Percentiles rank a stretch among this genome's conserved stretches.
Conservation (phyloP, 92 coral and sea anemone species). For the Parazoanthus swiftii region DNA sequence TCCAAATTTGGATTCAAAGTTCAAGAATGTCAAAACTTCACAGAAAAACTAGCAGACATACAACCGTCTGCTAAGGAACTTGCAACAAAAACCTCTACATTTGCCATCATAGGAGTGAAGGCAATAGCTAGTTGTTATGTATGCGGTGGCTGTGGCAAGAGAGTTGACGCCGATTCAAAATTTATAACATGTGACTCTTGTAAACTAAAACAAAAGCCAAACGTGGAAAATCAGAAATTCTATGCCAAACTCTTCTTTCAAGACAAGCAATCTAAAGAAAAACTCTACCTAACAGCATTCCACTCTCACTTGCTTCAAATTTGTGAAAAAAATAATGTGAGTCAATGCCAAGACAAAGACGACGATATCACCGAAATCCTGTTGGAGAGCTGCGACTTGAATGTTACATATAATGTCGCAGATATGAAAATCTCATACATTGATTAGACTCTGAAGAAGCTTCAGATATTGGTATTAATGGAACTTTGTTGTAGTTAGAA, state of each 20-base stretch:
- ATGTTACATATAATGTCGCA: not conserved
- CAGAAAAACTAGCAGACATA: no score
- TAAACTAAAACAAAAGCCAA: not conserved
- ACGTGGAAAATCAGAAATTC: not conserved
- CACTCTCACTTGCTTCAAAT: not conserved
- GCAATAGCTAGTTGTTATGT: not conserved
- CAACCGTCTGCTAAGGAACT: no score
- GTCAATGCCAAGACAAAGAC: not conserved
- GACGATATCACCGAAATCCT: not conserved
- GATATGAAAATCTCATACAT: not conserved
- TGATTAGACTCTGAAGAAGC: not conserved
- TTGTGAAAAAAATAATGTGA: not conserved
- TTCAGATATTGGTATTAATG: no score
- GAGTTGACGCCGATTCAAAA: not conserved
- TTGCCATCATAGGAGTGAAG: no score
- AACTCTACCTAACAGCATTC: not conserved
- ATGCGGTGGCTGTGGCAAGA: not conserved
- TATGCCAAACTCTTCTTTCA: not conserved
- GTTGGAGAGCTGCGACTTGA: not conserved
- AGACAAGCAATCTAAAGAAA: not conserved
- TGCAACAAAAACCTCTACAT: no score
- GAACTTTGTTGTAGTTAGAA: no score
- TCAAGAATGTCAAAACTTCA: no score
- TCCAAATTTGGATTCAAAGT: no score
- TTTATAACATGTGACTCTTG: not conserved